Evolutionary conservation across 2,888 invertebrate genomes (phyloP).

Genomic region (Conus canariensis): DNA sequence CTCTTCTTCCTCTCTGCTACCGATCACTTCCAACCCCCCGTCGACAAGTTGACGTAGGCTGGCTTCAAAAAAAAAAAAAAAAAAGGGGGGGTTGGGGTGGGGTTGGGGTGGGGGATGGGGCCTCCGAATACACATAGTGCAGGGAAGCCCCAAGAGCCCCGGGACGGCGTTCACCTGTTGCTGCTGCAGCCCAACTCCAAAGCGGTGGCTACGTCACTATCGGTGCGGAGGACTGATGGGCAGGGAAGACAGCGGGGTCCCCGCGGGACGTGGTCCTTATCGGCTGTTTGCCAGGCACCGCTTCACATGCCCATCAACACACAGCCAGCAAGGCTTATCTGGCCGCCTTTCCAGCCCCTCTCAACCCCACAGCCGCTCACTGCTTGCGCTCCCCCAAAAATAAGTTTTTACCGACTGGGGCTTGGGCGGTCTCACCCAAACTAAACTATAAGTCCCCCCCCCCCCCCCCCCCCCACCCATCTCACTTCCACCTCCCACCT

Average conservation of each 20-base stretch:
- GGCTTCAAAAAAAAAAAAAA: not conserved
- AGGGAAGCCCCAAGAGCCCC: not conserved
- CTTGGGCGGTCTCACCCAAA: too few relatives aligned
- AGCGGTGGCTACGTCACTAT: not conserved
- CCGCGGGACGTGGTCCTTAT: constrained; percentile 1
- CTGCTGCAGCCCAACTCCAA: not conserved
- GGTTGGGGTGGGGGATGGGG: too few relatives aligned
- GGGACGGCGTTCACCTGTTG: not conserved
- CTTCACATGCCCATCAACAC: constrained; percentile 19
- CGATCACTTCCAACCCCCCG: too few relatives aligned
- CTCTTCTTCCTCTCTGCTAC: too few relatives aligned
- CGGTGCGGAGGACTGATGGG: not conserved
- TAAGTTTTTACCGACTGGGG: too few relatives aligned
- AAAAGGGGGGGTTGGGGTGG: too few relatives aligned
- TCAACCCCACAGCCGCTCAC: not conserved
- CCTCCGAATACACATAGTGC: not conserved
- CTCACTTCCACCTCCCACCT: too few relatives aligned
- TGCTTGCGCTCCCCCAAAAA: not conserved
- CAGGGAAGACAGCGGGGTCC: constrained; percentile 19
- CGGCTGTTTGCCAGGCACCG: not conserved
- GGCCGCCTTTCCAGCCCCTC: not conserved
- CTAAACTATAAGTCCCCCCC: not conserved
- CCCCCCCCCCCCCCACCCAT: not conserved
- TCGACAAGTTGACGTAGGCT: too few relatives aligned
- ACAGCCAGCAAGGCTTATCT: not conserved